phyloP scores from a whole-genome alignment of 1,140 invertebrate species.

The Carposina sasakii region DNA sequence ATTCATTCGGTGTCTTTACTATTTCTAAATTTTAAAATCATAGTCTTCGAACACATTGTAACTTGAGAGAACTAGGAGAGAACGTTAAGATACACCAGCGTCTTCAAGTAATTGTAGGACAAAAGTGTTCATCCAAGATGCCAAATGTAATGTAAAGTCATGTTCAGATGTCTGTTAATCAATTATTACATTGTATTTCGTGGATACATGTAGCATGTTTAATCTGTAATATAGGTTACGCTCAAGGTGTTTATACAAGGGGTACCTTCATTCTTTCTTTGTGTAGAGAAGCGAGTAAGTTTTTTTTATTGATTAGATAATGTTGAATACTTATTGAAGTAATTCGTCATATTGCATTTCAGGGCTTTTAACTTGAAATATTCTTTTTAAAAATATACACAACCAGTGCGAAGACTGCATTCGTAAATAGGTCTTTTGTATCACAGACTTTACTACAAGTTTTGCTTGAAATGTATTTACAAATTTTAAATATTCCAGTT shows the following conservation, averaged over 20 bases:
- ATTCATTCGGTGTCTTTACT: too few relatives aligned
- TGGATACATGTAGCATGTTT: constrained; percentile 57
- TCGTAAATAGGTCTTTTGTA: constrained; percentile 47
- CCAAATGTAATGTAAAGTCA: constrained; percentile 63
- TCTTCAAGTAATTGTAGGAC: constrained; percentile 19
- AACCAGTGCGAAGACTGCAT: constrained; percentile 60
- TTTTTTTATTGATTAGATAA: constrained; percentile 47
- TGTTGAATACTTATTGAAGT: constrained; percentile 30
- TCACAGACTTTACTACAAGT: constrained; percentile 38
- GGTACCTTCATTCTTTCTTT: constrained; percentile 53
- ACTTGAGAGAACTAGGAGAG: too few relatives aligned
- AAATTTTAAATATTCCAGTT: constrained; percentile 54
- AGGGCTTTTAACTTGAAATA: constrained; percentile 41
- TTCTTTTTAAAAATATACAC: constrained; percentile 50
- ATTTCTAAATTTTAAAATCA: too few relatives aligned
- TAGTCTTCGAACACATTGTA: too few relatives aligned
- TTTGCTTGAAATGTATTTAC: constrained; percentile 43
- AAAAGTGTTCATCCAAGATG: constrained; percentile 63
- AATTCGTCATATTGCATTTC: constrained; percentile 60
- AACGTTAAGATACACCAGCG: too few relatives aligned
- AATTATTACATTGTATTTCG: constrained; percentile 50
- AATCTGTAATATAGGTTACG: constrained; percentile 60
- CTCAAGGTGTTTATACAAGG: constrained; percentile 65
- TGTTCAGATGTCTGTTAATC: constrained; percentile 50
- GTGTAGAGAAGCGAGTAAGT: constrained; percentile 48